These are phyloP conservation scores for Apostichopus japonicus DNA, from an alignment of 35 echinoderm and acorn worm genomes.

Conservation along the genomic window DNA sequence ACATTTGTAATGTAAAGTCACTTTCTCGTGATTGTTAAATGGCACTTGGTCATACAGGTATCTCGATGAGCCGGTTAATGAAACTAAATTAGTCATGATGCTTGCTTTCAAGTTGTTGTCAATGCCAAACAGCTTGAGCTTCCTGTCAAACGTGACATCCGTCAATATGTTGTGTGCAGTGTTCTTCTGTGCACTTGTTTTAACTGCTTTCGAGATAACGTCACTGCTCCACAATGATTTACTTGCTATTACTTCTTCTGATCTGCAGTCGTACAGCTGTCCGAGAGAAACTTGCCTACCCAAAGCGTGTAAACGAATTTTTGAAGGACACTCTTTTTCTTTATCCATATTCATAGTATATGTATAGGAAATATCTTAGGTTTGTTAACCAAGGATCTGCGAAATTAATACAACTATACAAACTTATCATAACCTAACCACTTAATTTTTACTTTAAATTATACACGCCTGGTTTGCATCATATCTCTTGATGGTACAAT, in stretches of 20 bases:
- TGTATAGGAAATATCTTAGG: no score
- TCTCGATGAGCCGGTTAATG: neutral
- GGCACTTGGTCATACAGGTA: neutral
- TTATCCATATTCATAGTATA: neutral
- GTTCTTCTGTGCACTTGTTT: neutral
- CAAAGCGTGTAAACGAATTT: neutral
- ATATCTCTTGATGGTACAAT: no score
- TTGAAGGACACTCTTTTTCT: neutral
- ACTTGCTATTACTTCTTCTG: neutral
- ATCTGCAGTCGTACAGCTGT: slow-evolving; percentile 29
- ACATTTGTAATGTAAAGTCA: slow-evolving; percentile 33
- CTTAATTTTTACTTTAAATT: no score
- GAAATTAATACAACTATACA: no score
- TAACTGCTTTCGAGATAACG: neutral
- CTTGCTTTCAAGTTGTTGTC: neutral
- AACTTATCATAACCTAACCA: no score
- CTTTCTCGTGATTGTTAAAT: neutral
- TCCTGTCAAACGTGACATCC: neutral
- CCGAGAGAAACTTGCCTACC: slow-evolving; percentile 11
- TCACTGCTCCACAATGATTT: slow-evolving; percentile 29
- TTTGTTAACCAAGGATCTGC: no score
- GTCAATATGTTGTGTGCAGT: neutral
- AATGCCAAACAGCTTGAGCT: neutral
- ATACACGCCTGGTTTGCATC: no score
- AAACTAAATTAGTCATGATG: neutral